phyloP scores from a whole-genome alignment of 2,797 vertebrate genomes.

The Enteromius anoplus region DNA sequence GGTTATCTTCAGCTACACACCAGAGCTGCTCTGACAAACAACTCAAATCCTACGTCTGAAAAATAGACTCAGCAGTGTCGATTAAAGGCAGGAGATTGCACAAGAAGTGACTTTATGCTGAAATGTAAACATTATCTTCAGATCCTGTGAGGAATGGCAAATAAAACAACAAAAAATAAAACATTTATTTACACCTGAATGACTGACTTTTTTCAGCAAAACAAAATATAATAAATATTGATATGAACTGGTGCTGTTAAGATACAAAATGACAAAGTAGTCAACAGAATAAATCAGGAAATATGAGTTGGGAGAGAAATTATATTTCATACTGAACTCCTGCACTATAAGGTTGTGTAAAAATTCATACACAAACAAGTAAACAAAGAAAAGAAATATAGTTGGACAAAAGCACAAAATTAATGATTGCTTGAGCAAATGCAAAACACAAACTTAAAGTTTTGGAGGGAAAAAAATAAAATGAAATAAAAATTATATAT shows the following conservation, averaged over 20 bases:
- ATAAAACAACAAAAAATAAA: neutral
- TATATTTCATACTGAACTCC: too few relatives aligned
- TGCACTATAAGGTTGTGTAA: neutral
- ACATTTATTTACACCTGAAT: neutral
- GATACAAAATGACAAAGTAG: neutral
- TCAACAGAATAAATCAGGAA: neutral
- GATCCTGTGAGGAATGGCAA: neutral
- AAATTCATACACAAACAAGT: too few relatives aligned
- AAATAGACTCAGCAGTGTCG: neutral
- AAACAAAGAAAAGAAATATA: neutral
- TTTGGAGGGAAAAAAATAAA: too few relatives aligned
- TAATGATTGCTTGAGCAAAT: neutral
- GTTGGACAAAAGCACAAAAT: neutral
- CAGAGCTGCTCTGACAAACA: neutral
- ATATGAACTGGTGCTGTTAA: neutral
- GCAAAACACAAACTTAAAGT: neutral
- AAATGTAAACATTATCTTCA: constrained; percentile 12
- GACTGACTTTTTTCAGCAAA: neutral
- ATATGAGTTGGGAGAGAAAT: neutral
- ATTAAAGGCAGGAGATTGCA: constrained; percentile 17
- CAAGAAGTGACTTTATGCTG: neutral
- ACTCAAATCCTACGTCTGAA: neutral
- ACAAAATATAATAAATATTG: neutral
- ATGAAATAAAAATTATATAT: accelerated
- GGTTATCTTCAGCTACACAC: constrained; percentile 8